Evolutionary conservation across 2,888 invertebrate species (phyloP).

Genomic region (Hymenopus coronatus): DNA sequence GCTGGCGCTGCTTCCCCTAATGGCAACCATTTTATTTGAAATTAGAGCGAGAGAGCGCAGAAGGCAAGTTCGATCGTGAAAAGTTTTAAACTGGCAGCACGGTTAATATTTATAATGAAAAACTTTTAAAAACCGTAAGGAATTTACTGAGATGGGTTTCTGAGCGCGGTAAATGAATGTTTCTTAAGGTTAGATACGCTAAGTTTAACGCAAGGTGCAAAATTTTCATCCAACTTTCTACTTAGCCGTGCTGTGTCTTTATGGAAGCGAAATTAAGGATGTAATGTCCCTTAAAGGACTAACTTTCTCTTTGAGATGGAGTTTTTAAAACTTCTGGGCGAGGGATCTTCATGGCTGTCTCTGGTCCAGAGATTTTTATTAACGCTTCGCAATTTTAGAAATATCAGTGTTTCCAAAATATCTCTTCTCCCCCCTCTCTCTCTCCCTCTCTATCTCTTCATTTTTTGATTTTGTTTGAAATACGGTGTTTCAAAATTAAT

Average conservation of each 20-base stretch:
- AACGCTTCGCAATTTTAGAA: not conserved
- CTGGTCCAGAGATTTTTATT: not conserved
- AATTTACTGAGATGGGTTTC: not conserved
- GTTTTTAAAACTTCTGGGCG: not conserved
- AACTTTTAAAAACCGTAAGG: not conserved
- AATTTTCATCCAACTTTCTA: not conserved
- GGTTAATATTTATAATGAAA: not conserved
- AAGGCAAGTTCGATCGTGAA: not conserved
- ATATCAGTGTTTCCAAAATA: no score
- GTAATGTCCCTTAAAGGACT: not conserved
- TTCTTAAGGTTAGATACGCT: not conserved
- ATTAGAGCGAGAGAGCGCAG: not conserved
- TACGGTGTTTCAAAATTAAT: no score
- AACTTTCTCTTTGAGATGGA: not conserved
- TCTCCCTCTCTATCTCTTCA: no score
- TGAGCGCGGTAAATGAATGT: not conserved
- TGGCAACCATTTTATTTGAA: not conserved
- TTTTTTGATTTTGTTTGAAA: no score
- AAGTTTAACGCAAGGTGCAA: no score
- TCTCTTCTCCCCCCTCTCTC: no score
- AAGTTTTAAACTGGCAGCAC: not conserved
- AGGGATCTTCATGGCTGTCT: not conserved
- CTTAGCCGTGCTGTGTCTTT: not conserved
- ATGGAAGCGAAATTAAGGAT: not conserved
- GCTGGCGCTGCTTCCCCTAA: not conserved